Evolutionary conservation across 1,140 invertebrate species (phyloP), one percentile per base, ranked within the genome.

Genomic region (Papilio dardanus): DNA sequence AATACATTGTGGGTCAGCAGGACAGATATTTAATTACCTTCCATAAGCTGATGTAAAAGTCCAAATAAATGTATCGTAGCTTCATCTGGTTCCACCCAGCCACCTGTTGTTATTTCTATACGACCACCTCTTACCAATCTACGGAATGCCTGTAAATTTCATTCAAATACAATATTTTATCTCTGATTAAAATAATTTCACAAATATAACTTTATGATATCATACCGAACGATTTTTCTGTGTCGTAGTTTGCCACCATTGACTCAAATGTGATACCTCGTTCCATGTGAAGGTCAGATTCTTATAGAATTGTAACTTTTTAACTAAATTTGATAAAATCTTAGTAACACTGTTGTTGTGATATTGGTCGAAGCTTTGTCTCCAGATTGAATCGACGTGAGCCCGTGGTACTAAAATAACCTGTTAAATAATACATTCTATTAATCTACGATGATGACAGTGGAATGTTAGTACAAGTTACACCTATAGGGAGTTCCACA

Each of bases 1-100:
- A 28, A 30, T 14, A 62, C 24, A 30, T 10, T 28, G 28, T 62
- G 30, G 14, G 10, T 12, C 30, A 28, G 1, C n/a, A 12, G 62
- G 76, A 46, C 21, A 71, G 42, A 69, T 1, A 85, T 40, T 31
- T 12, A 40, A 67, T 73, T 31, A 92, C 89, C 98, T 95, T 99
- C 98, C 73, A 98, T 96, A 7, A 99, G 93, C 90, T 99, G 98
- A 96, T 99, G 97, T 16, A 99, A 89, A 94, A 99, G 97, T 35
- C 97, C 96, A 85, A 96, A 98, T 80, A 98, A 94, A 89, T 98
- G 96, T 0, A 97, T 95, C 37, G 96, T 97, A 0, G 98, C 98
- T 93, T 99, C 98, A 87, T 99, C 98, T 0, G 97, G 97, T 97
- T 99, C 98, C 0, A 98, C 97, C 97, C 97, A 99, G 33, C 97